Percentiles rank a stretch among this genome's conserved stretches.
Evolutionary conservation across 2,797 vertebrate genomes (phyloP).

Genomic region (Catostomus latipinnis): DNA sequence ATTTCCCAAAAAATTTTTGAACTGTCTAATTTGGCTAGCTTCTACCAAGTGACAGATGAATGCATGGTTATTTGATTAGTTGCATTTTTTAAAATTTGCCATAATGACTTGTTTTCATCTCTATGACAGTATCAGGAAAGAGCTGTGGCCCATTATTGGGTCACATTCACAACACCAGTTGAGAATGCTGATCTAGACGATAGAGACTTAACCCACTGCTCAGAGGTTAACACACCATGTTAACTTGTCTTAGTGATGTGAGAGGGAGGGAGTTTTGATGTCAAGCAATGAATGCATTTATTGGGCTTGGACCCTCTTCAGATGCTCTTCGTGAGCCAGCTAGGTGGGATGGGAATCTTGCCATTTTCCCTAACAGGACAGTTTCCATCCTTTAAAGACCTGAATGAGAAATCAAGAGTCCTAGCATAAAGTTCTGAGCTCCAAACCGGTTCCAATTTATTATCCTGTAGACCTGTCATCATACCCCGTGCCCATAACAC

Average conservation of each 20-base stretch:
- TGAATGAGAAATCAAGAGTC: slow-evolving; percentile 32
- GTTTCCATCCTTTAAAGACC: slow-evolving; percentile 27
- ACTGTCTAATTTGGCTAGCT: no score
- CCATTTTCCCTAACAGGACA: slow-evolving; percentile 21
- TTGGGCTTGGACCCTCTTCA: slow-evolving; percentile 16
- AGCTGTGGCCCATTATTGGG: no score
- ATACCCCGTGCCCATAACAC: slow-evolving; percentile 26
- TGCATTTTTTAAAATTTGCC: no score
- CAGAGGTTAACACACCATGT: not conserved
- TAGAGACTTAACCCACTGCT: no score
- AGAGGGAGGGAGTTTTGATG: not conserved
- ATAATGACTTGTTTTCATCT: no score
- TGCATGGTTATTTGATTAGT: no score
- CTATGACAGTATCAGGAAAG: no score
- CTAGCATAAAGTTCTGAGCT: slow-evolving; percentile 19
- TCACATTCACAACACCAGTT: no score
- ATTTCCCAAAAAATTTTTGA: no score
- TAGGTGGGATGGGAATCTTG: slow-evolving; percentile 4
- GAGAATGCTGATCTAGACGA: not conserved
- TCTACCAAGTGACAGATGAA: no score
- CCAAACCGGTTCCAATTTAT: slow-evolving; percentile 47
- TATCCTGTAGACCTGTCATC: slow-evolving; percentile 37
- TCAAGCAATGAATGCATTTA: slow-evolving; percentile 25
- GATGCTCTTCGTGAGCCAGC: slow-evolving; percentile 14
- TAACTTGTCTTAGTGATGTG: not conserved